Base-by-base conservation (phyloP, 2,888 invertebrate genomes). In the Maniola hyperantus region DNA sequence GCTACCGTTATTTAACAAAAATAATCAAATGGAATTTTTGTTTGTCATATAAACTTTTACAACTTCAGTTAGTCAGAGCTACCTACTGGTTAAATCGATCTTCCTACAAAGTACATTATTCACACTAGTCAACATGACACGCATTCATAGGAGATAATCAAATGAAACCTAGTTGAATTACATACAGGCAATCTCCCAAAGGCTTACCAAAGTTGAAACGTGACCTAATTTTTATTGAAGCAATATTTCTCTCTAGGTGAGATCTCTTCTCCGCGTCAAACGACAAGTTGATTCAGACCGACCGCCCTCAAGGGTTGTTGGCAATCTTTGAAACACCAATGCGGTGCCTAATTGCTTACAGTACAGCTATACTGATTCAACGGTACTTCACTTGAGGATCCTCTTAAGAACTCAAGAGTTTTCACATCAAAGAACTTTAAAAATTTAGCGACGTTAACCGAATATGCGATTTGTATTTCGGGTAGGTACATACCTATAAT, bases 271-370 rank as follows among this genome's bases (percentile, higher is more conserved):
- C 57, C 11, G 34, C 36, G 42, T 57, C 57, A 55, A 55, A 55
- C 55, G 55, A 18, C 54, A 55, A 42, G 57, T 57, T 57, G 57
- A 6, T 42, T 42, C 42, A 57, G 42, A 13, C 57, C 57, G 57
- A 55, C 57, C 57, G 39, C 6, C 42, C 57, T 57, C 57, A 26
- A 57, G 57, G 57, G 57, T 13, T 42, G 42, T 57, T 57, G 42
- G 57, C 57, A 57, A 57, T 57, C 61, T 50, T 61, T 39, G 50
- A 36, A 34, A 61, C 36, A 48, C 61, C 50, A 50, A 61, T 51
- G 36, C 61, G 61, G 20, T 61, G 50, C 36, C 48, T 50, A 51
- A 61, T 61, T 61, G 61, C 50, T 50, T 61, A 50, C 50, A 61
- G 39, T 61, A 61, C 48, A 34, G 44, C 18, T n/a, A 15, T 59